phyloP scores from a whole-genome alignment of 2,888 invertebrate species.

The Phaedon cochleariae region DNA sequence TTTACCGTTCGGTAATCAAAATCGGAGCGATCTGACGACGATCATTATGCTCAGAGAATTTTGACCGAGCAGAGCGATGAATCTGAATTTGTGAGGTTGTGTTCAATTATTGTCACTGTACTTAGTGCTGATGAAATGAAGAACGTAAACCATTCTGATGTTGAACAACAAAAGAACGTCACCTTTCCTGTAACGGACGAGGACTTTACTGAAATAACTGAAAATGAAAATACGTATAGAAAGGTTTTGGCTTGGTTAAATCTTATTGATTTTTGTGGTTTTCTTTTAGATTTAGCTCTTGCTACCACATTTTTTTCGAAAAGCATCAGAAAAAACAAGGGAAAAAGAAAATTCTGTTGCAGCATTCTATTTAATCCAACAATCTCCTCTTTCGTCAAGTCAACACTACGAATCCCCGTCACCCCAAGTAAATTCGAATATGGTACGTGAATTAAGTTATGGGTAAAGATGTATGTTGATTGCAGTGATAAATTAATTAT shows the following conservation, averaged over 20 bases:
- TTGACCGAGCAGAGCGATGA: not conserved
- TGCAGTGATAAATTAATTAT: too few relatives aligned
- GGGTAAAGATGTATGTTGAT: too few relatives aligned
- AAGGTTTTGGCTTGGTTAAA: not conserved
- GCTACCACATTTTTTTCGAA: not conserved
- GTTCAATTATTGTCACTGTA: not conserved
- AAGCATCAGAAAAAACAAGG: not conserved
- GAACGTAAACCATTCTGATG: not conserved
- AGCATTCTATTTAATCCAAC: not conserved
- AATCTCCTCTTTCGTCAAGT: not conserved
- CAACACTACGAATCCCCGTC: not conserved
- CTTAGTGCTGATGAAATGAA: not conserved
- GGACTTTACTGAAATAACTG: not conserved
- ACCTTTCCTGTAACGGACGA: not conserved
- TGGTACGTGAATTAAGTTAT: not conserved
- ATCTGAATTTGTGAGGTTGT: conserved; percentile 3
- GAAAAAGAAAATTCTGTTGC: not conserved
- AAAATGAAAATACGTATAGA: not conserved
- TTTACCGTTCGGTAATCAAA: not conserved
- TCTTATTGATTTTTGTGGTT: not conserved
- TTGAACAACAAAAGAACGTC: not conserved
- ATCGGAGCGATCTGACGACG: not conserved
- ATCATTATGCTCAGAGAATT: conserved; percentile 2
- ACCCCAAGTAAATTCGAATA: not conserved
- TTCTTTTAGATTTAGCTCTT: conserved; percentile 3